Conservation (phyloP, 2,797 vertebrate species). For the Trachurus trachurus region DNA sequence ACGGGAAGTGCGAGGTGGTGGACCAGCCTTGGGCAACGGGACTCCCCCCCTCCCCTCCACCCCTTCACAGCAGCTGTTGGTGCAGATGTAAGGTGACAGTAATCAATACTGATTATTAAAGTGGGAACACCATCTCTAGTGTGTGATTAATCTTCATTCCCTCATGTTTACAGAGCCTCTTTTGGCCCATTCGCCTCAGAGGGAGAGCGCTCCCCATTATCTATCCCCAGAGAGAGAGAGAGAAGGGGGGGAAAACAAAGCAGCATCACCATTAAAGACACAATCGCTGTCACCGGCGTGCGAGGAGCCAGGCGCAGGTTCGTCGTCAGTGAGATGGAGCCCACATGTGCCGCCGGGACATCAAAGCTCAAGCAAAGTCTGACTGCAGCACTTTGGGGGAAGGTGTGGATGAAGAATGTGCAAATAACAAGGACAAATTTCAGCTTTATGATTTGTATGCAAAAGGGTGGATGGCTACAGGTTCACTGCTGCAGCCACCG, state of each 20-base stretch:
- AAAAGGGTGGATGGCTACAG: background rate
- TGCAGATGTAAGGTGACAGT: conserved; percentile 85
- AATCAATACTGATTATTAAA: conserved; percentile 88
- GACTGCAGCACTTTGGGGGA: too few relatives aligned
- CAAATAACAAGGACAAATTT: background rate
- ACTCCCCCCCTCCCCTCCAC: background rate
- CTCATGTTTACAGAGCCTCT: conserved; percentile 81
- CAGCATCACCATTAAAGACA: conserved; percentile 77
- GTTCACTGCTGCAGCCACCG: background rate
- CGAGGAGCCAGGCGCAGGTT: conserved; percentile 6
- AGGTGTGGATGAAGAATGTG: background rate
- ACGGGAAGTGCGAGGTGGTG: conserved; percentile 65
- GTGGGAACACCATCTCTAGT: conserved; percentile 82
- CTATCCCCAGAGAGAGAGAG: conserved; percentile 70
- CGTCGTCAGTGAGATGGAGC: conserved; percentile 16
- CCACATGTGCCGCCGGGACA: background rate
- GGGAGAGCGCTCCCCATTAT: conserved; percentile 71
- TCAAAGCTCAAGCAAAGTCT: conserved; percentile 2
- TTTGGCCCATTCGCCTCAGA: conserved; percentile 68
- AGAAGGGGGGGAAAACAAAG: conserved; percentile 69
- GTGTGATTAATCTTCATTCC: conserved; percentile 87
- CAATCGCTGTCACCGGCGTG: conserved; percentile 65
- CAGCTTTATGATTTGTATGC: background rate
- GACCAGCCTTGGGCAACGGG: conserved; percentile 67
- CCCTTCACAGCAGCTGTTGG: conserved; percentile 79